Evolutionary conservation across 1,140 invertebrate species (phyloP).

Genomic region (Aphelenchoides besseyi): DNA sequence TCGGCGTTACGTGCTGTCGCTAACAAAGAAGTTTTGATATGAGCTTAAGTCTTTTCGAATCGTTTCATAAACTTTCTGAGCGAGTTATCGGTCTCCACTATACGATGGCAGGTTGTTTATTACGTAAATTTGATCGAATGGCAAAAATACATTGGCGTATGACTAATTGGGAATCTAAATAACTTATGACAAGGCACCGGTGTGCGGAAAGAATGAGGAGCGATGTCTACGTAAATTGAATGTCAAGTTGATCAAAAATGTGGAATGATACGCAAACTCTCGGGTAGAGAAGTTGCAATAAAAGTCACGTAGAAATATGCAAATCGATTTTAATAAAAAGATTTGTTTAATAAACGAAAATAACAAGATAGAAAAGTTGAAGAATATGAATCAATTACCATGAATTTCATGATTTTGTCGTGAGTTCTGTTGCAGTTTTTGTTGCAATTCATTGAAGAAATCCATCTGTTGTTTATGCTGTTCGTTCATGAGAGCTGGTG

Average conservation of each 20-base stretch:
- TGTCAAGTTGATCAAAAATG: no score
- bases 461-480: constrained; percentile 34
- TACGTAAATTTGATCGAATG: no score
- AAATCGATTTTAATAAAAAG: not conserved
- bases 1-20: not conserved
- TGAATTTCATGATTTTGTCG: constrained; percentile 18
- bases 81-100: no score
- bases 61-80: no score
- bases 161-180: no score
- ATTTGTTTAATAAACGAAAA: not conserved
- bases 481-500: not conserved
- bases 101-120: no score
- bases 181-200: no score
- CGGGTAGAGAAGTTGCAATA: not conserved
- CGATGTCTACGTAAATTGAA: no score
- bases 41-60: not conserved
- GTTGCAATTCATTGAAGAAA: constrained; percentile 38
- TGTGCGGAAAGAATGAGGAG: no score
- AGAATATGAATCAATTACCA: not conserved
- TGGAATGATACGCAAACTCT: not conserved
- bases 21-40: constrained; percentile 21
- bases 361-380: not conserved
- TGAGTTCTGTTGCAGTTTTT: not conserved
- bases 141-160: no score
- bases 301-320: not conserved